Base-by-base conservation (phyloP, 2,797 vertebrate genomes). In the Chaetophractus vellerosus region DNA sequence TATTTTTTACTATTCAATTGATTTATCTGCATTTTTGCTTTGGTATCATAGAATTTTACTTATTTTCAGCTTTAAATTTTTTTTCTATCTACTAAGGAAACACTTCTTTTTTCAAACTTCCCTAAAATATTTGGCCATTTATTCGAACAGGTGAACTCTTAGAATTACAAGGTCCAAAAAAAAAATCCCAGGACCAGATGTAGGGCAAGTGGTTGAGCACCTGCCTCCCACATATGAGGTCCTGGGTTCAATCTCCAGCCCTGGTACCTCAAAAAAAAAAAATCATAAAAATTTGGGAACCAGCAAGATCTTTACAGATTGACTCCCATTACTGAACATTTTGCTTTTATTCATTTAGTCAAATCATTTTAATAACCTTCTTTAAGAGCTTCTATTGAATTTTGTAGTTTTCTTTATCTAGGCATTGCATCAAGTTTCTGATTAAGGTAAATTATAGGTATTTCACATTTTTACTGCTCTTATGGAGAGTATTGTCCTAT, bases 61-160 rank as follows among this genome's bases (percentile, higher is more conserved):
- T 28, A 61, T 64, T 90, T 94, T 86, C n/a, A 80, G 48, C 52
- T 91, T 90, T 96, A 93, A 91, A 80, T 84, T 66, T 4, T 72
- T 45, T 87, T 82, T 87, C 2, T 75, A 26, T 48, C 59, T 66
- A 50, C 7, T 80, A 75, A 88, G 21, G 19, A 26, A 78, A 55
- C 19, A 88, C 10, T 72, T n/a, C 26, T 33, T 55, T 61, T 90
- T 52, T 31, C 23, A 88, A 76, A 63, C 52, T 63, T 88, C 5
- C 41, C 76, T 55, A 63, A 41, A 23, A 41, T 90, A 90, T 71
- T 78, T 83, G 61, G 28, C 6, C 16, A 26, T 57, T 81, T 64
- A 36, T 75, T 50, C 38, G 50, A 92, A 86, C 50, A 63, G 24
- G 72, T 21, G 19, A 76, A 69, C 41, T 41, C 28, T 83, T 76